Base-by-base conservation (phyloP, 2,888 invertebrate species). In the Caenorhabditis sp. region DNA sequence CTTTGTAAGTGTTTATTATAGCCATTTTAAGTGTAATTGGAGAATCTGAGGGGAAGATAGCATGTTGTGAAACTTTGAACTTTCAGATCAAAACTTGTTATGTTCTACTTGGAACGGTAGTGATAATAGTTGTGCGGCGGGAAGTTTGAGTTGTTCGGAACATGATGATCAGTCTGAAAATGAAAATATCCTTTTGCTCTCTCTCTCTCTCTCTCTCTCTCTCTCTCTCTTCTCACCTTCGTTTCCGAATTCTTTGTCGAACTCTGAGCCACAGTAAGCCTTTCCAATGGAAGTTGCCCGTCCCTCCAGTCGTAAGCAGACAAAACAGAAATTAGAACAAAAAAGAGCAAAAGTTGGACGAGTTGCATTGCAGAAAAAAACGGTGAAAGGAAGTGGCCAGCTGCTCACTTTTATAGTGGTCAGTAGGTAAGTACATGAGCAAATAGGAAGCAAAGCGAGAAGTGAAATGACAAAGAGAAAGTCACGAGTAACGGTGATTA, bases 281-380 rank as follows among this genome's bases (percentile, higher is more conserved):
- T 24, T 35, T 68, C 68, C 50, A 68, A 26, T 27, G 68, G 68
- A 15, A 68, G 32, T 41, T 68, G 68, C 15, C 68, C 68, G 32
- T 68, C 68, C 32, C 58, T 48, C 58, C 50, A 68, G n/a, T 68
- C 68, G 39, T 68, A 68, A 9, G 45, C 30, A 11, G 43, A 22
- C 5, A 24, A 20, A 11, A 37, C 17, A 26, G 35, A 8, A 24
- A 45, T 9, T 13, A 17, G 22, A n/a, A 45, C 35, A n/a, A 59
- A 20, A 0, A 35, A n/a, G 26, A 45, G 26, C 11, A 58, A 22
- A 1, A 45, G 20, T 27, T 15, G 24, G 8, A 30, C 9, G 20
- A 35, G 22, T 3, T 30, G 11, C 30, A 45, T 58, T 32, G 11
- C 24, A 11, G 30, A 9, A 30, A 30, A 35, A 35, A 20, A 20